Conservation (phyloP, 2,797 vertebrate genomes). For the Sphenopsis melanotis region DNA sequence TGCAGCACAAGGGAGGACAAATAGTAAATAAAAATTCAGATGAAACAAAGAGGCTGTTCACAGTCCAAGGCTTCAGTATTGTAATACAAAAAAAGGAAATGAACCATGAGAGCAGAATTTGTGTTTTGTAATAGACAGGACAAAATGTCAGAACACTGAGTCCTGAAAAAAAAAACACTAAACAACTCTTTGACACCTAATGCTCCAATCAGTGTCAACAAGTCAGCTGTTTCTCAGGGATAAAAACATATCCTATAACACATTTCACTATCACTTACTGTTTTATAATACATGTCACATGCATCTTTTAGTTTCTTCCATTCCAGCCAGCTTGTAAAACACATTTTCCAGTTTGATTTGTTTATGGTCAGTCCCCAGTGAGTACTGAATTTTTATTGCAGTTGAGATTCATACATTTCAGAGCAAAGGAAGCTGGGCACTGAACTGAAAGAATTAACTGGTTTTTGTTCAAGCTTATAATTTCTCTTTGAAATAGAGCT, state of each 20-base stretch:
- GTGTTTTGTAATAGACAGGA: slow-evolving; percentile 18
- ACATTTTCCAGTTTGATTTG: neutral
- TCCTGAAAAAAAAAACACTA: neutral
- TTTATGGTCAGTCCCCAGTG: neutral
- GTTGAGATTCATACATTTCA: neutral
- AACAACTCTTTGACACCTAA: neutral
- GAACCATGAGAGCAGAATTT: neutral
- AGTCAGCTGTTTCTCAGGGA: neutral
- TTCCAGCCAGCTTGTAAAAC: neutral
- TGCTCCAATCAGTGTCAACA: neutral
- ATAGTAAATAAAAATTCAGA: neutral
- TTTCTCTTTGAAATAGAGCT: neutral
- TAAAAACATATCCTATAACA: neutral
- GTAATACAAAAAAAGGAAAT: slow-evolving; percentile 24
- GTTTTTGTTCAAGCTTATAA: neutral
- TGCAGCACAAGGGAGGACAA: neutral
- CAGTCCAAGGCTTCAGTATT: neutral
- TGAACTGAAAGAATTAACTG: neutral
- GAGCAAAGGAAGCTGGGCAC: neutral
- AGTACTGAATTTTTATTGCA: neutral
- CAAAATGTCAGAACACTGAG: slow-evolving; percentile 59
- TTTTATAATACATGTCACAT: neutral
- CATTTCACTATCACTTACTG: neutral
- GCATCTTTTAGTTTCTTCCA: neutral
- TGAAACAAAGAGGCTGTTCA: neutral